Conservation (phyloP, 2,113 vertebrate species). For the Salminus brasiliensis region DNA sequence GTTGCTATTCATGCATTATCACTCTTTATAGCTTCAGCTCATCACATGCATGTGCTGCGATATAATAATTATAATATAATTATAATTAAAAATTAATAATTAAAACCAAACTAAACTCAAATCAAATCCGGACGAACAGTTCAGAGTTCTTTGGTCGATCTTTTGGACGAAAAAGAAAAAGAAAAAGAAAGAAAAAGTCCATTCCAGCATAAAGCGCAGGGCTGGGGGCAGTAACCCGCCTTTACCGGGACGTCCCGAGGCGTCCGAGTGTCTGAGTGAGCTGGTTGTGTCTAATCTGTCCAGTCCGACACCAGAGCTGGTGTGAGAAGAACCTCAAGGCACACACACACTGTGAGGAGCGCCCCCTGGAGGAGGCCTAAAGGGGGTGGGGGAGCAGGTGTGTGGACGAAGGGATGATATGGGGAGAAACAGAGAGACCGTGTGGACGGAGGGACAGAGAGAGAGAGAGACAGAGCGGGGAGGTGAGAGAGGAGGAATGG, state of each 20-base stretch:
- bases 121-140: slow-evolving; percentile 38
- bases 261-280: background rate
- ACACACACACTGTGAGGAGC: background rate
- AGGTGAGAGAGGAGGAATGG: background rate
- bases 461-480: background rate
- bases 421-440: too few relatives aligned
- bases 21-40: slow-evolving; percentile 15
- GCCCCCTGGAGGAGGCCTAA: background rate
- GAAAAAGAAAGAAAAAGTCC: background rate
- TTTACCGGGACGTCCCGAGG: background rate
- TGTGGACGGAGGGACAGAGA: background rate
- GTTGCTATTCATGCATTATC: slow-evolving; percentile 39
- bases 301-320: background rate
- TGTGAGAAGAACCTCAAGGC: background rate
- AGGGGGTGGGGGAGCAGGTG: background rate
- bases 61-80: background rate
- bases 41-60: slow-evolving; percentile 38
- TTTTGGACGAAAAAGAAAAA: slow-evolving; percentile 7
- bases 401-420: background rate
- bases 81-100: background rate
- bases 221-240: background rate
- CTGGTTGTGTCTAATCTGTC: background rate
- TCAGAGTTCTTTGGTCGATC: slow-evolving; percentile 43
- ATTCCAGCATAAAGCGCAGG: slow-evolving; percentile 10
- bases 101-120: background rate